Percentiles rank a stretch among this genome's conserved stretches.
These are phyloP conservation scores for Hypsopygia costalis DNA, from an alignment of 2,888 invertebrate species.

Conservation along the genomic window DNA sequence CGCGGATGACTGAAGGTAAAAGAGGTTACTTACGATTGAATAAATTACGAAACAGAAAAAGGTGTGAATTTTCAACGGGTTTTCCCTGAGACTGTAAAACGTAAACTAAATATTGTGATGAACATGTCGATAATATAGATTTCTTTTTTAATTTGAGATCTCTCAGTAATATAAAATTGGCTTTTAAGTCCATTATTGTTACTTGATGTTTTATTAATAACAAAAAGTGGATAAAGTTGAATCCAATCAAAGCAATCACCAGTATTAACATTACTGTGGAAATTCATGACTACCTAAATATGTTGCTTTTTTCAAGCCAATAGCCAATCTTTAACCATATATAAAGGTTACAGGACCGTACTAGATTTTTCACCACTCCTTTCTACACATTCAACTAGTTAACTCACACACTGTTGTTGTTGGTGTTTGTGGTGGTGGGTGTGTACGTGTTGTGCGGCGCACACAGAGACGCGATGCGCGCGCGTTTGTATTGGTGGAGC, in stretches of 20 bases:
- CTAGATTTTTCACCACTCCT: slow-evolving; percentile 67
- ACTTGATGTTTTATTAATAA: too few species aligned
- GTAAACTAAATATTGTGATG: too few species aligned
- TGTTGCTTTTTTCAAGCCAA: too few species aligned
- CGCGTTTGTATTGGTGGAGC: slow-evolving; percentile 46
- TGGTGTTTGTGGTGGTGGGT: slow-evolving; percentile 22
- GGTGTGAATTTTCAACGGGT: slow-evolving; percentile 12
- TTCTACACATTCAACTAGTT: slow-evolving; percentile 51
- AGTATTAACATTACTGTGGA: too few species aligned
- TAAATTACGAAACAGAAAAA: slow-evolving; percentile 18
- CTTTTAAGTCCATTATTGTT: too few species aligned
- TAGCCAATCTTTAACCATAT: slow-evolving; percentile 17
- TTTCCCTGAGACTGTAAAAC: too few species aligned
- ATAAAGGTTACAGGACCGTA: slow-evolving; percentile 43
- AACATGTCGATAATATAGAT: too few species aligned
- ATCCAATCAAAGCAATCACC: too few species aligned
- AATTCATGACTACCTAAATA: too few species aligned
- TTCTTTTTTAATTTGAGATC: slow-evolving; percentile 1
- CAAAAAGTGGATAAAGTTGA: too few species aligned
- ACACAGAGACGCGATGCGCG: slow-evolving; percentile 35
- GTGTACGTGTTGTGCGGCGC: slow-evolving; percentile 28
- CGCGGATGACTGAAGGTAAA: slow-evolving; percentile 39
- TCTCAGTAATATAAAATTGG: slow-evolving; percentile 1
- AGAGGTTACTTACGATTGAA: slow-evolving; percentile 35
- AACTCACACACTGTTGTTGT: slow-evolving; percentile 35